Base-by-base conservation (phyloP, 2,113 vertebrate species). In the Xenus cinereus region DNA sequence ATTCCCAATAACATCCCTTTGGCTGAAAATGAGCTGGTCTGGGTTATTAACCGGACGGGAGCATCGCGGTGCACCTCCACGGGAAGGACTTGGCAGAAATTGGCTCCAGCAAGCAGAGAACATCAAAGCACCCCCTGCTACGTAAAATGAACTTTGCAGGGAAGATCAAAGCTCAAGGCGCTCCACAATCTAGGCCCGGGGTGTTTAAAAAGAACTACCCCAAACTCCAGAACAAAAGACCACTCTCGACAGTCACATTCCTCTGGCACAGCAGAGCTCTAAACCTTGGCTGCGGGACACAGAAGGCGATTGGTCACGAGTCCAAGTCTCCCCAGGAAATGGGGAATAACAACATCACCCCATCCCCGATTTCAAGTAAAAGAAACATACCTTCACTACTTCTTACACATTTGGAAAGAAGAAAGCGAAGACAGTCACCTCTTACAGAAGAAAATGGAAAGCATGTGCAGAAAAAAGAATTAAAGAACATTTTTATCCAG, bases 111-210 rank as follows among this genome's bases (percentile, higher is more conserved):
- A 33, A 93, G 74, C 56, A 68, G 53, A 72, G 53, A 66, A 75
- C 78, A 87, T 94, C 84, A 92, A 92, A 96, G 94, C 85, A 56
- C 41, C 57, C 57, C 75, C 82, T 66, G 89, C 67, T 45, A 83
- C 43, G 56, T 14, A 33, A 54, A 32, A 39, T 3, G 3, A 91
- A 82, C 74, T 30, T 72, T 86, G 22, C 2, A 4, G 53, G 33
- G 72, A 73, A 93, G 79, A 89, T 75, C 69, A 91, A 96, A 95
- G 83, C 88, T 68, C 33, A 3, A 56, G 3, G 1, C 3, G 0
- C 64, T 72, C 37, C 85, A 51, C 4, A 57, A 20, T 16, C 66
- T 11, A 9, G n/a, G 72, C 81, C 50, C 0, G 3, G 64, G 82
- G n/a, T 53, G 64, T 30, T 88, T 54, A 16, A n/a, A 89, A 57